Percentiles rank a stretch among this genome's conserved stretches.
Conservation (phyloP, 2,797 vertebrate species). For the Euphonia xanthogaster region DNA sequence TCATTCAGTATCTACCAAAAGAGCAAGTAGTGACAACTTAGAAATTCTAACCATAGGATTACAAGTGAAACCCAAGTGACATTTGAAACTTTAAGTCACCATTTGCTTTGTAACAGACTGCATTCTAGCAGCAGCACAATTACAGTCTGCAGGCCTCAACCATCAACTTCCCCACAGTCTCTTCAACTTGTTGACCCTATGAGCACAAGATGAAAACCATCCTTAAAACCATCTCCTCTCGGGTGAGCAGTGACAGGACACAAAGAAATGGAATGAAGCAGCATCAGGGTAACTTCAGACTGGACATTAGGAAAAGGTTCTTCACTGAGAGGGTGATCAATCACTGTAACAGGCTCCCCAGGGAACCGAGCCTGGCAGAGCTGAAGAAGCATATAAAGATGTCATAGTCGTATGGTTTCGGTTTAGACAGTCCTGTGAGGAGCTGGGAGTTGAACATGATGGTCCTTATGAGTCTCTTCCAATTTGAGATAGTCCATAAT, state of each 20-base stretch:
- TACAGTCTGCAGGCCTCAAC: neutral
- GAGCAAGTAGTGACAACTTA: neutral
- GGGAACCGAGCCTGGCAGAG: neutral
- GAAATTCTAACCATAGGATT: neutral
- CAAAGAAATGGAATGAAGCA: neutral
- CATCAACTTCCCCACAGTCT: neutral
- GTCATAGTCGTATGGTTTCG: neutral
- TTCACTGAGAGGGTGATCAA: neutral
- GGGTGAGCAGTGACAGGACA: neutral
- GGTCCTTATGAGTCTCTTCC: neutral
- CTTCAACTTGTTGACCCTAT: neutral
- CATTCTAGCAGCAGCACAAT: neutral
- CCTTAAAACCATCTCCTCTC: neutral
- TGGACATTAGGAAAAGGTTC: neutral
- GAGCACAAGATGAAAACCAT: neutral
- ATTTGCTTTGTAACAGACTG: neutral
- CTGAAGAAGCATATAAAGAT: neutral
- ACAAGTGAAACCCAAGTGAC: neutral
- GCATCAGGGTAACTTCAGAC: neutral
- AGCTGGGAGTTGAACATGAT: neutral
- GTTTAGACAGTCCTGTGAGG: neutral
- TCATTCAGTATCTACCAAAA: neutral
- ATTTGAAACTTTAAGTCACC: neutral
- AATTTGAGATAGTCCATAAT: neutral
- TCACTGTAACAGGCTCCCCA: neutral